Conservation (phyloP, 2,113 vertebrate genomes). For the Monopterus albus region DNA sequence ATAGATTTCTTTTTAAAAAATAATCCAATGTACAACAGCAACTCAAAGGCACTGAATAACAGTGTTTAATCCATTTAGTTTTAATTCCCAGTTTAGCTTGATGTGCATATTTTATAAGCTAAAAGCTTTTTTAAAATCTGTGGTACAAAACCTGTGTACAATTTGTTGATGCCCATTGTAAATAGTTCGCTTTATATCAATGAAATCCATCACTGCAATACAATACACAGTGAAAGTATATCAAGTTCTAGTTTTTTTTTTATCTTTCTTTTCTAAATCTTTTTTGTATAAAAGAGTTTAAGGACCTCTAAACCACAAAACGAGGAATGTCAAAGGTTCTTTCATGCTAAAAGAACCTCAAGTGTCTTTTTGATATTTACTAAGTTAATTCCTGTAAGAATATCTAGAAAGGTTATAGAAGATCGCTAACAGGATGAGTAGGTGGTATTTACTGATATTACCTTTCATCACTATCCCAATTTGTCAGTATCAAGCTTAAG, state of each 20-base stretch:
- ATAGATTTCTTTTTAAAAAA: no score
- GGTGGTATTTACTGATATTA: conserved; percentile 23
- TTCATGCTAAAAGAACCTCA: conserved; percentile 11
- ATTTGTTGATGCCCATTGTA: not conserved
- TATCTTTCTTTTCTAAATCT: not conserved
- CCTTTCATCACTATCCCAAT: not conserved
- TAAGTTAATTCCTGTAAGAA: conserved; percentile 26
- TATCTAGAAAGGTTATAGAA: conserved; percentile 28
- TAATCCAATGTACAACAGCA: no score
- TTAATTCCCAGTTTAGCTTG: not conserved
- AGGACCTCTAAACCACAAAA: conserved; percentile 19
- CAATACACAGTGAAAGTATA: not conserved
- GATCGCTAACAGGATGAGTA: not conserved
- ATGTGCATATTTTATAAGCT: not conserved
- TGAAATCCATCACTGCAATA: not conserved
- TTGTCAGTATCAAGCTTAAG: not conserved
- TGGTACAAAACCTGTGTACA: no score
- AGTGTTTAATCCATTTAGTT: not conserved
- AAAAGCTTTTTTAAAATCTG: no score
- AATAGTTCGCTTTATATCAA: not conserved
- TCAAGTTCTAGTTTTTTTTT: not conserved
- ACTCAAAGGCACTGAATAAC: not conserved
- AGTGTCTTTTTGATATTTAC: conserved; percentile 33
- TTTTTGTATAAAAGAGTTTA: not conserved
- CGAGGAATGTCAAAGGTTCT: not conserved